Base-by-base conservation (phyloP, 2,797 vertebrate species). In the Amniataba percoides region DNA sequence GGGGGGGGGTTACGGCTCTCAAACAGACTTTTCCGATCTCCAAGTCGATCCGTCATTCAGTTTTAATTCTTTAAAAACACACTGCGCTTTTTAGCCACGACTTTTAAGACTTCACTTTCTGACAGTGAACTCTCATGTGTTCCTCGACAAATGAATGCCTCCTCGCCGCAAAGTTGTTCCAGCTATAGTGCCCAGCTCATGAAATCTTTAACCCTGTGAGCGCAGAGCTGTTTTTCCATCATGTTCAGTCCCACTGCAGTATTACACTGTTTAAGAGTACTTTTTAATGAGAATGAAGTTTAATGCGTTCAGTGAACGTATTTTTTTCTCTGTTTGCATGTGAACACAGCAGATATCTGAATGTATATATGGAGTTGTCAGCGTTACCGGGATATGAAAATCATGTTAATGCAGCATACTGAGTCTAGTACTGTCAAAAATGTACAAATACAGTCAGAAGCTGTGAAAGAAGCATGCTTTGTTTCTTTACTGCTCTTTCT, bases 21-120 rank as follows among this genome's bases (percentile, higher is more conserved):
- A n/a, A 62, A 18, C 46, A 1, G 65, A 78, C 80, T 72, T 89
- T 81, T 85, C 21, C n/a, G 7, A 82, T 2, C 53, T 61, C 48
- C 0, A 4, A 51, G 40, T 75, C 69, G 62, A 71, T 85, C 51
- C 55, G 80, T 84, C 68, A 68, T 71, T 78, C 65, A 63, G 56
- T 46, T 74, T 73, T 40, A 81, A 80, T 56, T 68, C 16, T 5
- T 59, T 31, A 51, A 62, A 67, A 60, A 49, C 52, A 56, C 1
- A 0, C 27, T n/a, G 25, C 7, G 13, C 46, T 55, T 70, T 81
- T 74, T 56, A 25, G 21, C 39, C 11, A 11, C 23, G 51, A 67
- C 62, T 68, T 80, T 78, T 68, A 57, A 78, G 65, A 78, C 53
- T 52, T 61, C 9, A 34, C 23, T 67, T 77, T 79, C 18, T 60